Base-by-base conservation (phyloP, 2,797 vertebrate genomes). In the Danio albolineatus region DNA sequence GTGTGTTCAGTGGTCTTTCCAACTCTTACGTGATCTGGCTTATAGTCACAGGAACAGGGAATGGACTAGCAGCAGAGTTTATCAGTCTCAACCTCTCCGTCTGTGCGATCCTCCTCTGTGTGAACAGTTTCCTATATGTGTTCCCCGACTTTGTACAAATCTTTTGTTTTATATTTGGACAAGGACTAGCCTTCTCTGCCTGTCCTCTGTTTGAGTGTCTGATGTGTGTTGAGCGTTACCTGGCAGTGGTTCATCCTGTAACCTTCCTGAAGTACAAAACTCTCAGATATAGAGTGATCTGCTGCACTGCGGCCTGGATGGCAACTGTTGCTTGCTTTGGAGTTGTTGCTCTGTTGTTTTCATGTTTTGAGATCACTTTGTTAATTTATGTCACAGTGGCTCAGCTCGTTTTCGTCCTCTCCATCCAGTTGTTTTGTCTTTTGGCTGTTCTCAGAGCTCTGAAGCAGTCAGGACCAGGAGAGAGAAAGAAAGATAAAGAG, bases 201-300 rank as follows among this genome's bases (percentile, higher is more conserved):
- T 59, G 8, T 21, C 66, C 73, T 48, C 38, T 78, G 19, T 84
- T 87, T 59, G 80, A 81, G 74, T 9, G 53, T 39, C 17, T 65
- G 43, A 48, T 86, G 0, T 78, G 79, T 76, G 12, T 85, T 10
- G 84, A 85, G n/a, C 60, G 73, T 44, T 87, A 76, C 57, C 16
- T 85, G 36, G 84, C 82, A 1, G 84, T 87, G 21, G 6, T 84
- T 74, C 57, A 61, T 48, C 72, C 72, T 61, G 21, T 74, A 38
- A 74, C 21, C 19, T 74, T 74, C 61, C 57, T 74, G 41, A 74
- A 74, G 72, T 61, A 0, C 73, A 74, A 74, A 38, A 57, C 57
- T 49, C 28, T 74, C 57, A 39, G 57, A 74, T 61, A 74, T 1
- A 60, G 16, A 49, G n/a, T 51, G 4, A 49, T 62, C 16, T 14